Evolutionary conservation across 92 coral and sea anemone genomes (phyloP).

Genomic region (Heliopora coerulea): DNA sequence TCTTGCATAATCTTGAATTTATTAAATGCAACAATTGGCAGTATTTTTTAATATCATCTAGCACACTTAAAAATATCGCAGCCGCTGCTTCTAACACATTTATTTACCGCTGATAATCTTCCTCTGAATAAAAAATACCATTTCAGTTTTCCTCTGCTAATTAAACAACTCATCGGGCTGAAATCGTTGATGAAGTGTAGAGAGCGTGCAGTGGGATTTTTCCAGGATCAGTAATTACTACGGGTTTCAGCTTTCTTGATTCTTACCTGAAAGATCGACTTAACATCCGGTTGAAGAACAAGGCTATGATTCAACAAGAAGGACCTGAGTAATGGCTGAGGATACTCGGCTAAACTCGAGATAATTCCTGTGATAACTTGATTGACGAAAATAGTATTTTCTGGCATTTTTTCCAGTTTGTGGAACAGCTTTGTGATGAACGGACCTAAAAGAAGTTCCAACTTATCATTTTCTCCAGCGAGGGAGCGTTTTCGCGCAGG

Average conservation of each 20-base stretch:
- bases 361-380: constrained; percentile 86
- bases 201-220: too few species aligned
- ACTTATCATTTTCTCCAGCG: constrained; percentile 55
- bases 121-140: too few species aligned
- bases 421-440: constrained; percentile 75
- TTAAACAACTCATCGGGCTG: too few species aligned
- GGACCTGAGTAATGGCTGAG: constrained; percentile 93
- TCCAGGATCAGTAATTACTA: too few species aligned
- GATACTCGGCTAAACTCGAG: constrained; percentile 79
- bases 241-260: neutral
- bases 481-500: constrained; percentile 59
- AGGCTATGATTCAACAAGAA: constrained; percentile 91
- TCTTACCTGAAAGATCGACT: constrained; percentile 92
- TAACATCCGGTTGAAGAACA: constrained; percentile 95
- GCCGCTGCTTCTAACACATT: too few species aligned
- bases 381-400: constrained; percentile 87
- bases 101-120: too few species aligned
- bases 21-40: too few species aligned
- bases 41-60: too few species aligned
- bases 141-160: too few species aligned
- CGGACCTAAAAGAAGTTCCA: constrained; percentile 63
- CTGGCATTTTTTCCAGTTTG: constrained; percentile 92
- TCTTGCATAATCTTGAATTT: too few species aligned
- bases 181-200: too few species aligned
- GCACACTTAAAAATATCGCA: too few species aligned